phyloP scores from a whole-genome alignment of 2,797 vertebrate species.

The Lacerta agilis region DNA sequence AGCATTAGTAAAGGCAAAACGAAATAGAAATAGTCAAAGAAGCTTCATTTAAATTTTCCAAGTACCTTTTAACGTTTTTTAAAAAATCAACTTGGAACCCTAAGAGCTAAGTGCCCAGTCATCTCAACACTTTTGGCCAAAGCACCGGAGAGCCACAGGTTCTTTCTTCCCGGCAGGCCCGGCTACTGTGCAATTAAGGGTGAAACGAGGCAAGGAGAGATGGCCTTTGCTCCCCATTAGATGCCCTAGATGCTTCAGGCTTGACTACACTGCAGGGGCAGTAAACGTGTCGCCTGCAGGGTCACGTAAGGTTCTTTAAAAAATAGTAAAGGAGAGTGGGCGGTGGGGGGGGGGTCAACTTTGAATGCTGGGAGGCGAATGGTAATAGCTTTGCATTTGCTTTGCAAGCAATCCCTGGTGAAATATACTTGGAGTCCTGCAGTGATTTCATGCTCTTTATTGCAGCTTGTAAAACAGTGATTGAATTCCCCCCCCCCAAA shows the following conservation, averaged over 20 bases:
- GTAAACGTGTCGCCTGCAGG: no score
- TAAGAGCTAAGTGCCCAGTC: not conserved
- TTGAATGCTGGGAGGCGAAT: no score
- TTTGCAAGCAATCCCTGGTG: no score
- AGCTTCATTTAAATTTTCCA: not conserved
- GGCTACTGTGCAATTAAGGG: not conserved
- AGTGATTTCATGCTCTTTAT: no score
- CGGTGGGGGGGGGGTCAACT: no score
- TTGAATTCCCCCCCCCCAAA: no score
- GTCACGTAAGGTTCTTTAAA: no score
- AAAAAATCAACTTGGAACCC: not conserved
- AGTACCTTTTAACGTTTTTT: not conserved
- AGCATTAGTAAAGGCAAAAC: not conserved
- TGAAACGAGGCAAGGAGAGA: not conserved
- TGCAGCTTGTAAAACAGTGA: no score
- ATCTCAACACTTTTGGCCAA: not conserved
- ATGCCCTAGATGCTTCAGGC: not conserved
- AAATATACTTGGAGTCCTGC: no score
- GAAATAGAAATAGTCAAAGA: not conserved
- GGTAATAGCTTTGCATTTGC: no score
- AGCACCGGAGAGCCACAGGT: not conserved
- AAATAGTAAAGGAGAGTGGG: no score
- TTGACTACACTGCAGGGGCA: no score
- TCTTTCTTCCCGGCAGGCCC: not conserved
- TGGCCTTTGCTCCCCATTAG: not conserved